These are phyloP conservation scores for Busseola fusca DNA, from an alignment of 2,888 invertebrate species.

Conservation along the genomic window DNA sequence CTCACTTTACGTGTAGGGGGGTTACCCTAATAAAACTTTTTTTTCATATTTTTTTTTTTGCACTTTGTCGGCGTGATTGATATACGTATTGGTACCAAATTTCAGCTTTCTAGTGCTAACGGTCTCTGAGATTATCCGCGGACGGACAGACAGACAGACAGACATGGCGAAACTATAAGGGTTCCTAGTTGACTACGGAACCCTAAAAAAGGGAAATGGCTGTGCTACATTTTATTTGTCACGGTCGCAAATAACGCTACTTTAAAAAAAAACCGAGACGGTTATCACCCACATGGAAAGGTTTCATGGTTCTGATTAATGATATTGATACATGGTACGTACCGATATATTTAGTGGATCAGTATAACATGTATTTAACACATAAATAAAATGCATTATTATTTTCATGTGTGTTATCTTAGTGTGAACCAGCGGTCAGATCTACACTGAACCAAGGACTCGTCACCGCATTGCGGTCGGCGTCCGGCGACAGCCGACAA, in stretches of 20 bases:
- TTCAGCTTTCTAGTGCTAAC: too few species aligned
- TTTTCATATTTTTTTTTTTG: too few species aligned
- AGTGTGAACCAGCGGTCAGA: conserved; percentile 20
- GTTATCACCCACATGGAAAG: conserved; percentile 55
- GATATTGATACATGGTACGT: conserved; percentile 38
- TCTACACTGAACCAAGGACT: conserved; percentile 54
- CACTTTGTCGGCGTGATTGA: too few species aligned
- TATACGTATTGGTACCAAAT: too few species aligned
- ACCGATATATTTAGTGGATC: conserved; percentile 21
- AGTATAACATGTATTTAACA: conserved; percentile 8
- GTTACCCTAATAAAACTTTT: too few species aligned
- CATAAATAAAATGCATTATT: conserved; percentile 18
- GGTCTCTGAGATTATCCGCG: too few species aligned
- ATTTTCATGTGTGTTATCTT: conserved; percentile 25
- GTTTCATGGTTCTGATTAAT: conserved; percentile 45
- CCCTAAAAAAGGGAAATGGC: not conserved
- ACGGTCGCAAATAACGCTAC: not conserved
- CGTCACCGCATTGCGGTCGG: conserved; percentile 63
- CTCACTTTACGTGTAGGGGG: too few species aligned
- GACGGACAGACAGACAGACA: too few species aligned
- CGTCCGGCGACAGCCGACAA: conserved; percentile 36
- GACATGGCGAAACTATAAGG: too few species aligned
- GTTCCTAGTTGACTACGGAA: too few species aligned
- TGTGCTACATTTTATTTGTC: conserved; percentile 1
- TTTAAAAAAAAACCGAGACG: conserved; percentile 26